Evolutionary conservation across 2,888 invertebrate species (phyloP).

Genomic region (Rhodophaea formosa): DNA sequence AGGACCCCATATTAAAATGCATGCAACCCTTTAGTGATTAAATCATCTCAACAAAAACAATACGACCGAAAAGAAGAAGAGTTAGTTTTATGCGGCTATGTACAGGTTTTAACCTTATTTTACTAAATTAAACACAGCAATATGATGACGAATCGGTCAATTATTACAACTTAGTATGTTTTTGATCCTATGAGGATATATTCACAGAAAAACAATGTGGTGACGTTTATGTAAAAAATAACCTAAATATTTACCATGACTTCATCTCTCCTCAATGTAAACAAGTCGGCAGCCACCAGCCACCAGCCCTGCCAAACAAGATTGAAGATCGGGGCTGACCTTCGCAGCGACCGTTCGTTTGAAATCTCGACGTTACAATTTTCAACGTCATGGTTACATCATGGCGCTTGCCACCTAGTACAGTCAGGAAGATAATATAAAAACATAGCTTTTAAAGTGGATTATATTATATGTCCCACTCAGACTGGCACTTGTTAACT

Average conservation of each 20-base stretch:
- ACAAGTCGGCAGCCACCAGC: not conserved
- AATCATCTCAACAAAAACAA: too few relatives aligned
- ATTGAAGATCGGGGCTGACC: constrained; percentile 13
- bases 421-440: not conserved
- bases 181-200: not conserved
- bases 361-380: constrained; percentile 39
- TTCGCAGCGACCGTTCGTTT: constrained; percentile 34
- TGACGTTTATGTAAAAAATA: not conserved
- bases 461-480: too few relatives aligned
- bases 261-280: not conserved
- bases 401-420: constrained; percentile 15
- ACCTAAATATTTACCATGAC: not conserved
- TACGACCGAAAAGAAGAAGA: too few relatives aligned
- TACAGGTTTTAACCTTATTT: too few relatives aligned
- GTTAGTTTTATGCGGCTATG: too few relatives aligned
- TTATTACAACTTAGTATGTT: too few relatives aligned
- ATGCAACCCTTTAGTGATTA: too few relatives aligned
- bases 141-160: too few relatives aligned
- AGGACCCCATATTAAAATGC: too few relatives aligned
- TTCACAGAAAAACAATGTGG: not conserved
- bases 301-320: not conserved
- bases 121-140: too few relatives aligned
- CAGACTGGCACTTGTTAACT: too few relatives aligned
- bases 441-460: not conserved
- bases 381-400: constrained; percentile 35